A percentile compares a stretch with the other conserved stretches of the same genome.
These are phyloP conservation scores for Trissoscelio sp. DNA, from an alignment of 2,888 invertebrate genomes.

Conservation along the genomic window DNA sequence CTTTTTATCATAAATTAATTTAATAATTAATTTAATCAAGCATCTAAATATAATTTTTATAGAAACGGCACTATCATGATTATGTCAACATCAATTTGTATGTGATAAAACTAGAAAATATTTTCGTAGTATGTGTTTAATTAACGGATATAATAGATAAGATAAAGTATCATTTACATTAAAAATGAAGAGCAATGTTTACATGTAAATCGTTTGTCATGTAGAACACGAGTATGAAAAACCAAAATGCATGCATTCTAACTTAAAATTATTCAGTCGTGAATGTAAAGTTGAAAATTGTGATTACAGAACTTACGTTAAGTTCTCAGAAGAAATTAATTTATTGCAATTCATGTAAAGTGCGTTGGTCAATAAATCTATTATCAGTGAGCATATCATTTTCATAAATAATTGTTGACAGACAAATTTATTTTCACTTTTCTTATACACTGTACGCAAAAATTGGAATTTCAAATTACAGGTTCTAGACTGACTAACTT, in stretches of 20 bases:
- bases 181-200: constrained; percentile 14
- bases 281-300: constrained; percentile 46
- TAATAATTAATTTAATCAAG: too few relatives aligned
- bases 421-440: too few relatives aligned
- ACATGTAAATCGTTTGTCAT: not conserved
- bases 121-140: not conserved
- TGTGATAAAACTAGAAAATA: constrained; percentile 7
- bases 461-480: not conserved
- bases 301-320: constrained; percentile 38
- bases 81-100: not conserved
- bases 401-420: constrained; percentile 1
- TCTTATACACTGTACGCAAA: too few relatives aligned
- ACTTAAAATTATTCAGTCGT: constrained; percentile 45
- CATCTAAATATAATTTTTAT: not conserved
- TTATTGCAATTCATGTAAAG: constrained; percentile 31
- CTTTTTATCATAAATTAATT: too few relatives aligned
- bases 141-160: constrained; percentile 11
- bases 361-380: constrained; percentile 32
- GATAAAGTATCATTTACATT: not conserved
- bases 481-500: not conserved
- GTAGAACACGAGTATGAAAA: not conserved
- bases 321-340: constrained; percentile 36
- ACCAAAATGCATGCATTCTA: constrained; percentile 9
- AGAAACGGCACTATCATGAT: not conserved
- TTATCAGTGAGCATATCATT: constrained; percentile 3